Conservation (phyloP, 1,140 invertebrate species). For the Eubasilissa regina region DNA sequence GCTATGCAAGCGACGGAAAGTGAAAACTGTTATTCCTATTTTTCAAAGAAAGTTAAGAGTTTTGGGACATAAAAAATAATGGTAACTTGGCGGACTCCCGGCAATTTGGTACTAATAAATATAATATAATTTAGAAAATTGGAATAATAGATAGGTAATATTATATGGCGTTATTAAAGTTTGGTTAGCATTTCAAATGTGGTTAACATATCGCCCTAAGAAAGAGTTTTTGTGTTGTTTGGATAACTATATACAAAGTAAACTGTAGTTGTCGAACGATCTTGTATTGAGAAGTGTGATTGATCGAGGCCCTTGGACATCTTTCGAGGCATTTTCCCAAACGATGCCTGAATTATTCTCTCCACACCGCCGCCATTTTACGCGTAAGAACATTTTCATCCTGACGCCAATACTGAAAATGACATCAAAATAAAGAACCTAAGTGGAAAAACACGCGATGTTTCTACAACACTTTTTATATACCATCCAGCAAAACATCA, state of each 20-base stretch:
- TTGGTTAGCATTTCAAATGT: no score
- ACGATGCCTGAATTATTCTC: constrained; percentile 28
- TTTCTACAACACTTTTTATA: not conserved
- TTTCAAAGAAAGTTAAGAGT: no score
- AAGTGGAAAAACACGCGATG: not conserved
- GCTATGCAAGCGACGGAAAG: no score
- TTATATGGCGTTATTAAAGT: no score
- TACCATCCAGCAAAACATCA: not conserved
- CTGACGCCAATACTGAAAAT: not conserved
- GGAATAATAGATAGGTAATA: no score
- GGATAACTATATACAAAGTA: not conserved
- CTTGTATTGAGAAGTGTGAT: constrained; percentile 15
- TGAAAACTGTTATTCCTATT: no score
- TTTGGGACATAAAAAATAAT: no score
- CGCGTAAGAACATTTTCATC: constrained; percentile 1
- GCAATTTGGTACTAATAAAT: no score
- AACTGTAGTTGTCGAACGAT: constrained; percentile 3
- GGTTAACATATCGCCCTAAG: no score
- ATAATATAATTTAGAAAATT: no score
- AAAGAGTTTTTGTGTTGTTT: no score
- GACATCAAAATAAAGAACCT: not conserved
- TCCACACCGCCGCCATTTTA: not conserved
- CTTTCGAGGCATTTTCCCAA: constrained; percentile 30
- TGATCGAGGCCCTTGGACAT: constrained; percentile 37
- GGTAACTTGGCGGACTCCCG: no score